Evolutionary conservation across 2,113 vertebrate genomes (phyloP), one percentile per base, ranked within the genome.

Genomic region (Lamprotornis superbus): DNA sequence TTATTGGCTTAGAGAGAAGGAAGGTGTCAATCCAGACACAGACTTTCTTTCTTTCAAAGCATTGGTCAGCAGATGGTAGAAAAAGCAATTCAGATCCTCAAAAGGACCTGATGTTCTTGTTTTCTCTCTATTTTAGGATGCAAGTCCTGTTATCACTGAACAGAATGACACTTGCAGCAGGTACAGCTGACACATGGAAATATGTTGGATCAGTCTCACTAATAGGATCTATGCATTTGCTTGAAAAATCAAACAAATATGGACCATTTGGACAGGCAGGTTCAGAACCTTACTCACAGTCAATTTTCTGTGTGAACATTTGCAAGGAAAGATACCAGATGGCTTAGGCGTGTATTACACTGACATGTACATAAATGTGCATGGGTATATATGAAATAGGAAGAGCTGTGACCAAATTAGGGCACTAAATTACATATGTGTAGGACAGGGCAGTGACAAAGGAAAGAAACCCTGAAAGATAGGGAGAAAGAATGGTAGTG

Each of bases 101-200:
- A 78, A 85, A 96, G 96, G 91, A 96, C 94, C 93, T 93, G 42
- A 93, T 87, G 93, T 96, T 96, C 96, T 93, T 90, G 83, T 85
- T 97, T 89, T 94, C 95, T 89, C 90, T 95, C 97, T 96, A 97
- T 98, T 98, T 97, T 95, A 96, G 96, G 96, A 96, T 64, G 73
- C 93, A 61, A 94, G 93, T 94, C 94, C 96, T 91, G 94, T 96
- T 95, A 94, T 85, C 95, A 53, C 80, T 35, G 95, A 97, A 85
- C 97, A 97, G 96, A 96, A 88, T 95, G 97, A 96, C 97, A 97
- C 83, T 96, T 97, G 87, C 96, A 97, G 97, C 97, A 98, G 97
- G 97, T 95, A 95, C 93, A 95, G 87, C 69, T 94, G 96, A 97
- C 97, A 98, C 97, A 78, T 83, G 96, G 97, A 97, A 88, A 96